Conservation (phyloP, 2,797 vertebrate genomes). For the Typhlichthys eigenmanni region DNA sequence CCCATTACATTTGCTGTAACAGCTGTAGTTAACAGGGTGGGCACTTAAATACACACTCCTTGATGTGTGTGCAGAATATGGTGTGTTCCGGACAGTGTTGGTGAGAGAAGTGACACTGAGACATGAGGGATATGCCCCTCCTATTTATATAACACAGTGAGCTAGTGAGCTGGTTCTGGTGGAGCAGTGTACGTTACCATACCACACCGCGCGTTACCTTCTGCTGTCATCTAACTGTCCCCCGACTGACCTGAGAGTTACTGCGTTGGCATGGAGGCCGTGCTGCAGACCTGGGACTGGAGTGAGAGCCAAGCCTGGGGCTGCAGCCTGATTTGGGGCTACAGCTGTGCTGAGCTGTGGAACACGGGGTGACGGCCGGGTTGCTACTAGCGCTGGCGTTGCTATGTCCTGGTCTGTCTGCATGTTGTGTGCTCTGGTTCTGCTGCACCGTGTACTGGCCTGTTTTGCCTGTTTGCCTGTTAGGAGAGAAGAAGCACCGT, state of each 20-base stretch:
- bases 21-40: too few species aligned
- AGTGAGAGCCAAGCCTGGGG: not conserved
- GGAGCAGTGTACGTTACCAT: too few species aligned
- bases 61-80: too few species aligned
- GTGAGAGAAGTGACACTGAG: too few species aligned
- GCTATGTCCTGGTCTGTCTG: slow-evolving; percentile 22
- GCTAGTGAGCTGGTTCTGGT: too few species aligned
- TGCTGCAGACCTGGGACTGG: slow-evolving; percentile 26
- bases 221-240: not conserved
- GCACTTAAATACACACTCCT: not conserved
- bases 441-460: slow-evolving; percentile 84
- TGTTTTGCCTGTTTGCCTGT: slow-evolving; percentile 73
- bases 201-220: too few species aligned
- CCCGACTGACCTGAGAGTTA: slow-evolving; percentile 77
- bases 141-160: too few species aligned
- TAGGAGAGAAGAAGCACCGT: slow-evolving; percentile 15
- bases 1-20: too few species aligned
- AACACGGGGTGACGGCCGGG: not conserved
- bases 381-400: not conserved
- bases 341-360: slow-evolving; percentile 43
- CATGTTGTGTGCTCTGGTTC: slow-evolving; percentile 39
- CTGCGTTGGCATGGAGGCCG: slow-evolving; percentile 74
- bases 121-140: too few species aligned
- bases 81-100: too few species aligned
- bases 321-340: slow-evolving; percentile 37